Evolutionary conservation across 2,888 invertebrate species (phyloP), one percentile per base, ranked within the genome.

Genomic region (Spilosoma lubricipeda): DNA sequence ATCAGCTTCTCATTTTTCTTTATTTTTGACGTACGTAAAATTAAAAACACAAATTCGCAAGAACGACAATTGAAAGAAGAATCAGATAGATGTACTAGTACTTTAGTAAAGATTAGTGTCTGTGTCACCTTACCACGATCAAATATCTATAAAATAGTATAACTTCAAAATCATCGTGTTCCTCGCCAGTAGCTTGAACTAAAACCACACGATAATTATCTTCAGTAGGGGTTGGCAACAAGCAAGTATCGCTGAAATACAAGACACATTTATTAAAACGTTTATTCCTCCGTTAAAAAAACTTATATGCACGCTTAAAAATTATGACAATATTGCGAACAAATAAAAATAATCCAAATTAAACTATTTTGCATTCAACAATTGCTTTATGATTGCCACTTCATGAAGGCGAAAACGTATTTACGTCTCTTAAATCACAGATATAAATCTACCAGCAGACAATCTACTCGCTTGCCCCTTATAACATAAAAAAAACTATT

Each of bases 191-290:
- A 9, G n/a, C 13, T 11, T 15, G 27, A 2, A 18, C 15, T n/a
- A 72, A 33, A 4, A 70, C 52, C 23, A 73, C 13, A 4, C 73
- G 69, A 39, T 73, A 73, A 8, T 73, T 70, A 42, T 74, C 70
- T 30, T 66, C 36, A 20, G 70, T 74, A 0, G 70, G 70, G 15
- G 63, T 63, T 3, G 63, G 63, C 30, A 63, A 30, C 63, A 63
- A 30, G 30, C 63, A 63, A 63, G 63, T 63, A 2, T 27, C 9
- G 18, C 63, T 63, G 30, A 30, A 63, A 63, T 27, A 13, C 3
- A 4, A 9, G 7, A 56, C 2, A 11, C n/a, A 27, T 30, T 59
- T 2, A 27, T 27, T 7, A 23, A 13, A n/a, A 27, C 5, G 59
- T 18, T 18, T 18, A 30, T 15, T 18, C 13, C 18, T 13, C 15